These are phyloP conservation scores for Ophonus ardosiacus DNA, from an alignment of 2,888 invertebrate species.

Conservation along the genomic window DNA sequence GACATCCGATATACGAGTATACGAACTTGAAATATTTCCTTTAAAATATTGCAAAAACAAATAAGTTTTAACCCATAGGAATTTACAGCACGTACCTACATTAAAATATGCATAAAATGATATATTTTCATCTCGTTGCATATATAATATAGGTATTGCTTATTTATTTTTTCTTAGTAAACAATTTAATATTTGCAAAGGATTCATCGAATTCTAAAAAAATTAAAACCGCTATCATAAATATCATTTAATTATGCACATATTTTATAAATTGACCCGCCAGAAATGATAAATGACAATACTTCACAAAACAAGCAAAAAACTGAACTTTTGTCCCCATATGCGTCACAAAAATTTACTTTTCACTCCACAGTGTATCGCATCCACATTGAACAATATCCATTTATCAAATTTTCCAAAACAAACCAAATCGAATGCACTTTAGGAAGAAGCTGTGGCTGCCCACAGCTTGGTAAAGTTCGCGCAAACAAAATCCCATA, in stretches of 20 bases:
- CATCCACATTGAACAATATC: neutral
- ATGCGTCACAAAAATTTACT: neutral
- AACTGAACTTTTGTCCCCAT: neutral
- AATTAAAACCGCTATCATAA: neutral
- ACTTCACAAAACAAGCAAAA: neutral
- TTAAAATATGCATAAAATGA: no score
- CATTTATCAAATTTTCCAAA: constrained; percentile 35
- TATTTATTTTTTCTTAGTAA: no score
- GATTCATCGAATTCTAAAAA: neutral
- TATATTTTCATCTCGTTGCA: no score
- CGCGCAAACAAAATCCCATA: constrained; percentile 25
- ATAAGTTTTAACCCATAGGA: no score
- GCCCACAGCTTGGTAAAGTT: constrained; percentile 9
- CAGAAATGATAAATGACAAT: neutral
- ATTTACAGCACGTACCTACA: no score
- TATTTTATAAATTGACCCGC: neutral
- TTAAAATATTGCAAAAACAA: no score
- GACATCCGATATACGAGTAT: no score
- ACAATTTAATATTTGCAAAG: no score
- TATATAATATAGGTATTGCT: no score
- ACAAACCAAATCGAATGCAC: constrained; percentile 36
- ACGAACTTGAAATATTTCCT: no score
- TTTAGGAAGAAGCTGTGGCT: constrained; percentile 13
- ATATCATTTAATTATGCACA: neutral
- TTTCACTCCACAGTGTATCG: neutral